Evolutionary conservation across 2,888 invertebrate species (phyloP).

Genomic region (Teleogryllus oceanicus): DNA sequence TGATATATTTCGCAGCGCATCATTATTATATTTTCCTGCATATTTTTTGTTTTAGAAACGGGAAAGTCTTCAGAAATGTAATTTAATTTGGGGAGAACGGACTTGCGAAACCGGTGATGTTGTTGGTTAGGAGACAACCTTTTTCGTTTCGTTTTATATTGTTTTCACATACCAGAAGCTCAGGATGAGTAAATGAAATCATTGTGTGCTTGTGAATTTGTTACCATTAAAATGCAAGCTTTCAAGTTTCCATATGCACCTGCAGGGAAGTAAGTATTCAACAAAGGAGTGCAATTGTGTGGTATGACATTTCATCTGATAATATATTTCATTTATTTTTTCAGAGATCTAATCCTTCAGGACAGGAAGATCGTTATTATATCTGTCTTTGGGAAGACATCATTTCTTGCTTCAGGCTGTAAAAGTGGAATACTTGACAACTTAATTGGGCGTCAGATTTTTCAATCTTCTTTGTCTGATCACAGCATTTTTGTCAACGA

Average conservation of each 20-base stretch:
- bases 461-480: slow-evolving; percentile 42
- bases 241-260: background rate
- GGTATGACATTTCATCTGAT: background rate
- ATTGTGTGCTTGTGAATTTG: no score
- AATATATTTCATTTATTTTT: slow-evolving; percentile 22
- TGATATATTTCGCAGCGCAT: no score
- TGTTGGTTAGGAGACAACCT: background rate
- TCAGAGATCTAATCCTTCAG: slow-evolving; percentile 30
- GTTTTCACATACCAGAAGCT: background rate
- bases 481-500: slow-evolving; percentile 45
- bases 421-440: slow-evolving; percentile 61
- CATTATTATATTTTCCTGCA: no score
- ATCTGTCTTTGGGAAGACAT: slow-evolving; percentile 69
- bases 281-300: no score
- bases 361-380: slow-evolving; percentile 62
- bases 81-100: no score
- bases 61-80: no score
- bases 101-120: background rate
- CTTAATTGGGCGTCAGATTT: slow-evolving; percentile 46
- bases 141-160: background rate
- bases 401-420: slow-evolving; percentile 59
- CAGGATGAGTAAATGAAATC: no score
- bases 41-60: no score
- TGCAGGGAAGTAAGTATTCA: slow-evolving; percentile 24
- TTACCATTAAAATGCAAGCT: background rate